Base-by-base conservation (phyloP, 2,797 vertebrate species). In the Cirrhinus molitorella region DNA sequence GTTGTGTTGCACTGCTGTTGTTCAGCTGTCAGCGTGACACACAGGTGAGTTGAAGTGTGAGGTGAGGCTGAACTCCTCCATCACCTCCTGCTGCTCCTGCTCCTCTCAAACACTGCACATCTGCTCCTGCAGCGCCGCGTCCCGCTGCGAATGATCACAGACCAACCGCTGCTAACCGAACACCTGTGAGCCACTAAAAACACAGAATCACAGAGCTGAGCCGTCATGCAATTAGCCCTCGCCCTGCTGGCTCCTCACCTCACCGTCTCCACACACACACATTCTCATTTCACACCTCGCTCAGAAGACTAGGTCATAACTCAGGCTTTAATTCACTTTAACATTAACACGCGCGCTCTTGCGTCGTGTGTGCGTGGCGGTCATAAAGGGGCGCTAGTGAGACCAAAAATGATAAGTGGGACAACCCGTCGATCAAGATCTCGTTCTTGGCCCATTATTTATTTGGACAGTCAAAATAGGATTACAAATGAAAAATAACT, bases 1-100 rank as follows among this genome's bases (percentile, higher is more conserved):
- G 61, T 65, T 34, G 63, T 66, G 63, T 21, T 37, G 53, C 53
- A n/a, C 53, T 55, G 90, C 55, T 59, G 53, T 77, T 11, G 47
- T 40, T 37, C 28, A 53, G 63, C 1, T 51, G 45, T 49, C 43
- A 66, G 63, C 23, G 12, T 78, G 59, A 47, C 75, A 79, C 12
- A 47, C 51, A 80, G 79, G 66, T 80, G 66, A 80, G 66, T 14
- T 47, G 51, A 59, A 47, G 79, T 25, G 14, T 51, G 21, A 28
- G 59, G 25, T 53, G 45, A 31, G 5, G 21, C 28, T 77, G 40
- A 47, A 63, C 23, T 45, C 37, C 37, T 65, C 43, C 63, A 68
- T 68, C 78, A 80, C 49, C 49, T 79, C 31, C 21, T 55, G 49
- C 78, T 25, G 63, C 47, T 66, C 61, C 25, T 66, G 57, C 57